Percentiles rank a stretch among this genome's conserved stretches.
phyloP scores from a whole-genome alignment of 2,888 invertebrate genomes.

The Campopleginae sp. region DNA sequence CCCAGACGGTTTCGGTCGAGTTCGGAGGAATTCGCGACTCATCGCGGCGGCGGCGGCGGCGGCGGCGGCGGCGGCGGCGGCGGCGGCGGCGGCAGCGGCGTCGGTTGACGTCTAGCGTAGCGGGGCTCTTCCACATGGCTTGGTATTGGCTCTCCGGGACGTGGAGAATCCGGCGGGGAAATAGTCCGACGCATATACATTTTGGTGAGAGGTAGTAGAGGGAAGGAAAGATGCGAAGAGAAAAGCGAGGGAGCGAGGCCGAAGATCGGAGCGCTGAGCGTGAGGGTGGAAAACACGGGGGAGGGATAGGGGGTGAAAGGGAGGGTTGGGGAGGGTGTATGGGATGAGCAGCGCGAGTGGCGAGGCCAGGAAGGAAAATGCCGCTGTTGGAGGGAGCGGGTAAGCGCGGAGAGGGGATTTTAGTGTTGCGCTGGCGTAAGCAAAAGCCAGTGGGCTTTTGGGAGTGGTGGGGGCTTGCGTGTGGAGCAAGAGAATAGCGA shows the following conservation, averaged over 20 bases:
- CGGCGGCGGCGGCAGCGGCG: too few species aligned
- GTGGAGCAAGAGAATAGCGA: constrained; percentile 5
- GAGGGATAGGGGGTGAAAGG: constrained; percentile 30
- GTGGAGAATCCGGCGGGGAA: constrained; percentile 77
- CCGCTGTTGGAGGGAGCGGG: constrained; percentile 16
- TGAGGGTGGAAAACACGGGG: constrained; percentile 80
- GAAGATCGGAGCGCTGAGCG: constrained; percentile 64
- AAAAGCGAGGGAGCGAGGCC: background rate
- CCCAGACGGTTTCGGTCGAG: constrained; percentile 74
- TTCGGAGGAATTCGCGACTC: constrained; percentile 80
- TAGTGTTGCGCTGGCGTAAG: constrained; percentile 47
- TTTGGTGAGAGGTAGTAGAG: constrained; percentile 12
- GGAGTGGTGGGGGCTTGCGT: background rate
- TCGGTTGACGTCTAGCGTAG: constrained; percentile 78
- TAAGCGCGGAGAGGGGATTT: constrained; percentile 40
- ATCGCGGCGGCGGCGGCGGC: too few species aligned
- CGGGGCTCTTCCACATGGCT: constrained; percentile 82
- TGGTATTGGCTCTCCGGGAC: constrained; percentile 84
- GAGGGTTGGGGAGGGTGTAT: constrained; percentile 1
- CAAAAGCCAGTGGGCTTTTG: constrained; percentile 26
- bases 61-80: too few species aligned
- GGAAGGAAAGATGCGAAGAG: too few species aligned
- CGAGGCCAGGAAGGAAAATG: constrained; percentile 19
- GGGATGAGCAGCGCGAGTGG: constrained; percentile 38
- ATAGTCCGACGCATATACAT: constrained; percentile 69